Evolutionary conservation across 2,113 vertebrate genomes (phyloP).

Genomic region (Corythoichthys intestinalis): DNA sequence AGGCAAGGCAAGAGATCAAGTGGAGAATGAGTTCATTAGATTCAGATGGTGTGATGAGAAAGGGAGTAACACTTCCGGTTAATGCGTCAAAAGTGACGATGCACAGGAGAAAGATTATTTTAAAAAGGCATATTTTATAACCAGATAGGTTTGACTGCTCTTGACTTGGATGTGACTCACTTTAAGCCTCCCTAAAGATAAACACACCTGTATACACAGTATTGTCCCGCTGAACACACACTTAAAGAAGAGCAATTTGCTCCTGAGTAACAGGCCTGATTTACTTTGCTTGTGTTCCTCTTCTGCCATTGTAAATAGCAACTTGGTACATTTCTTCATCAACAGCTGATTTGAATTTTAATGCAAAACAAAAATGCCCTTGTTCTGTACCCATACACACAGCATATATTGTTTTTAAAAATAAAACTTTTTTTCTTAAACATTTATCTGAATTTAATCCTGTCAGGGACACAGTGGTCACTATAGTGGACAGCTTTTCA

Average conservation of each 20-base stretch:
- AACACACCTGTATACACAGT: slow-evolving; percentile 34
- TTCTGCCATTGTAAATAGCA: slow-evolving; percentile 6
- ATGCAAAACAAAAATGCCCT: background rate
- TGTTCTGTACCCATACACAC: too few species aligned
- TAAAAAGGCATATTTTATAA: slow-evolving; percentile 17
- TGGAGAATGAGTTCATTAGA: slow-evolving; percentile 9
- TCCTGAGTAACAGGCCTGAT: slow-evolving; percentile 1
- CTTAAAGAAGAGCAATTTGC: slow-evolving; percentile 24
- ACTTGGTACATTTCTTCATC: background rate
- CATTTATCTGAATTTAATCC: too few species aligned
- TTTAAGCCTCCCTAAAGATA: slow-evolving; percentile 43
- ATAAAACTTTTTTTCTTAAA: too few species aligned
- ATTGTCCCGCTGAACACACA: slow-evolving; percentile 13
- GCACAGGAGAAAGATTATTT: slow-evolving; percentile 20
- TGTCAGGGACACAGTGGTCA: too few species aligned
- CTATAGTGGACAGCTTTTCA: too few species aligned
- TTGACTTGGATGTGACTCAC: slow-evolving; percentile 48
- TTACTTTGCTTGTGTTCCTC: slow-evolving; percentile 9
- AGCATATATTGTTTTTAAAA: too few species aligned
- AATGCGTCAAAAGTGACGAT: slow-evolving; percentile 6
- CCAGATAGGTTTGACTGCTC: slow-evolving; percentile 18
- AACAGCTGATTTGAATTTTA: background rate
- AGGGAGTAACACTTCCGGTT: background rate
- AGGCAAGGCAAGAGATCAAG: slow-evolving; percentile 8
- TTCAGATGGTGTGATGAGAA: background rate